Evolutionary conservation across 2,888 invertebrate species (phyloP).

Genomic region (Calephelis perditalis): DNA sequence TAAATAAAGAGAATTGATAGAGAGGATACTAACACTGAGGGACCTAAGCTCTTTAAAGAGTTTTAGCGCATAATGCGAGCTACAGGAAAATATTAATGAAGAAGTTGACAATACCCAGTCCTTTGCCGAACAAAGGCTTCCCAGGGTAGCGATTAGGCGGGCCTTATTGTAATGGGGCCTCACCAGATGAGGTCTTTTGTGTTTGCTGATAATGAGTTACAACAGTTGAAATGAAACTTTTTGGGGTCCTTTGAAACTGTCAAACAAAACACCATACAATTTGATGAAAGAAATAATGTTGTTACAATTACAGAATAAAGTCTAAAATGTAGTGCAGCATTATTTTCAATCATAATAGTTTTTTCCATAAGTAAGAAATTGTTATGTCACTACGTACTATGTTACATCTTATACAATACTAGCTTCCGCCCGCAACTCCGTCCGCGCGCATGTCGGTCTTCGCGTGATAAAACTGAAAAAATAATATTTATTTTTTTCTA

Average conservation of each 20-base stretch:
- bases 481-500: no score
- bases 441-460: no score
- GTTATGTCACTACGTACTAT: no score
- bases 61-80: conserved; percentile 31
- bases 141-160: conserved; percentile 41
- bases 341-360: no score
- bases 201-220: conserved; percentile 50
- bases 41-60: conserved; percentile 34
- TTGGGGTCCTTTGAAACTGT: conserved; percentile 30
- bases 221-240: conserved; percentile 48
- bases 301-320: not conserved
- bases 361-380: no score
- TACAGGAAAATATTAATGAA: conserved; percentile 58
- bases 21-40: conserved; percentile 26
- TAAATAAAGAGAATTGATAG: conserved; percentile 20
- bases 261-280: conserved; percentile 4
- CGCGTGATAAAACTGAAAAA: no score
- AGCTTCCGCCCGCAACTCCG: no score
- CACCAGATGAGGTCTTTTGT: conserved; percentile 58
- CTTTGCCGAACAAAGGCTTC: conserved; percentile 52
- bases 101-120: conserved; percentile 59
- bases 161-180: conserved; percentile 36
- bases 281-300: conserved; percentile 20
- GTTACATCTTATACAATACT: no score
- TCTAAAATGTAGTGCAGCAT: no score